phyloP scores from a whole-genome alignment of 1,140 invertebrate genomes.

The Andricus grossulariae region DNA sequence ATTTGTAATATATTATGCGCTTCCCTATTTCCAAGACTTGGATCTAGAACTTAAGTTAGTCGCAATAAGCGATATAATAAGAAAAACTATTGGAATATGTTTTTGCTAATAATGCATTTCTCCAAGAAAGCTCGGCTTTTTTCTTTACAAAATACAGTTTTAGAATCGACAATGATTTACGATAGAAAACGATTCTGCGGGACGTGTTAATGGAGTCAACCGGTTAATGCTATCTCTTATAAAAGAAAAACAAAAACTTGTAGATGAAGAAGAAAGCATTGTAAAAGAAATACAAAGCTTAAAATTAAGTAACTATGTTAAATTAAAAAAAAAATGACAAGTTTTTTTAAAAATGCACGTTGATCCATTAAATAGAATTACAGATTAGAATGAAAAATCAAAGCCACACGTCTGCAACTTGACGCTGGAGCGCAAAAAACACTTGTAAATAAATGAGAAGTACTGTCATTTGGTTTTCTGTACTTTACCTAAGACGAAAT shows the following conservation, averaged over 20 bases:
- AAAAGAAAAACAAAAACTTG: neutral
- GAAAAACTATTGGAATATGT: neutral
- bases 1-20: conserved; percentile 1
- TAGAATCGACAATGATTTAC: conserved; percentile 11
- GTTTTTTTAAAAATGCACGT: neutral
- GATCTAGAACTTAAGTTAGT: neutral
- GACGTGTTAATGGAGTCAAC: conserved; percentile 12
- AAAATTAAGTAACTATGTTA: conserved; percentile 4
- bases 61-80: neutral
- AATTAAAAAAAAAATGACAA: conserved; percentile 18
- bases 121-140: conserved; percentile 35
- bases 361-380: conserved; percentile 15
- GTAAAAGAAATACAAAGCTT: conserved; percentile 14
- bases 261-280: neutral
- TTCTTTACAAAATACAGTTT: conserved; percentile 45
- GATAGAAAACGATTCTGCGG: conserved; percentile 5
- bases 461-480: neutral
- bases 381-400: neutral
- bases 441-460: conserved; percentile 20
- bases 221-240: neutral
- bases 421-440: neutral
- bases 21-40: neutral
- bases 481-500: conserved; percentile 9
- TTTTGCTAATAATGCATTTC: conserved; percentile 41
- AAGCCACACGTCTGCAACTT: neutral